Evolutionary conservation across 2,113 vertebrate genomes (phyloP), one percentile per base, ranked within the genome.

Genomic region (Steatornis caripensis): DNA sequence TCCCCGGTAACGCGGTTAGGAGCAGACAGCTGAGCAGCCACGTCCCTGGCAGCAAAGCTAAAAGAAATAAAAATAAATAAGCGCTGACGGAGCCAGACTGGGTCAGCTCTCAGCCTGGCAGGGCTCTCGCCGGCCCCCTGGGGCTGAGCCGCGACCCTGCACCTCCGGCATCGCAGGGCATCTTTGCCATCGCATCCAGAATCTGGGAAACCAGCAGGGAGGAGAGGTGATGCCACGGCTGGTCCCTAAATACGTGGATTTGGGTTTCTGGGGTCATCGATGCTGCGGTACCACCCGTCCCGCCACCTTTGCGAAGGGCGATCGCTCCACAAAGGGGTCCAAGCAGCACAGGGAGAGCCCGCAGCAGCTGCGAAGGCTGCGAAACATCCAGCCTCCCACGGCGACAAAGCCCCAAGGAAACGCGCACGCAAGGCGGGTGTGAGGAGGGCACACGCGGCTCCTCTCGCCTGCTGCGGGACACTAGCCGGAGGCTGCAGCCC

Each of bases 251-350:
- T 9, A 6, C 11, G 7, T 6, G 0, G 19, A 8, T 41, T 26
- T 9, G 29, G 37, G 34, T n/a, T 57, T 51, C 64, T 20, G 6
- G 8, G 37, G 5, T n/a, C 62, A 15, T 20, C 48, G 4, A 0
- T 10, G 0, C 27, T 12, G 19, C 12, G 1, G 4, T 4, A 3
- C 6, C 3, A 0, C 23, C 66, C 36, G 48, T 24, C 51, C 26
- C 1, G 0, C 5, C 9, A 7, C 26, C 29, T 55, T 6, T 8
- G 43, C 2, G 24, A 27, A 6, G 45, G 37, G 5, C 0, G 29
- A 4, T 6, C 0, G 3, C 48, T 43, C 43, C 19, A 53, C 46
- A 9, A 8, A 37, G 39, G 39, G 5, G 39, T 12, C 2, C 2
- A 24, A 36, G 36, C 14, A 9, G 57, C 49, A 43, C n/a, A n/a